Percentiles rank a stretch among this genome's conserved stretches.
These are phyloP conservation scores for Hyposmocoma kahamanoa DNA, from an alignment of 1,140 invertebrate genomes.

Conservation along the genomic window DNA sequence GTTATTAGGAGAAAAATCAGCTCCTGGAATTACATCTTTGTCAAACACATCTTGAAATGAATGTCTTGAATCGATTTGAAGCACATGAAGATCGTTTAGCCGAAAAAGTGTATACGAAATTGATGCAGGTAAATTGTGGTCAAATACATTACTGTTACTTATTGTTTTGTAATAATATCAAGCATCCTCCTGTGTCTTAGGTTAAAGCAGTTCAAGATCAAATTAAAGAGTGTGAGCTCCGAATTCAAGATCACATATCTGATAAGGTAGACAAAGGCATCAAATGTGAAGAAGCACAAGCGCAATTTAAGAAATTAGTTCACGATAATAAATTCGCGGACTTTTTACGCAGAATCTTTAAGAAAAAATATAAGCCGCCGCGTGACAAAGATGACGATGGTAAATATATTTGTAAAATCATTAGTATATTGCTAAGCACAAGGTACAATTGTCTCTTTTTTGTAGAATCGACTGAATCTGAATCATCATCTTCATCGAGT, in stretches of 20 bases:
- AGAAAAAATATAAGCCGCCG: slow-evolving; percentile 81
- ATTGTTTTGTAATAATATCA: background rate
- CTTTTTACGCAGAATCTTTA: slow-evolving; percentile 84
- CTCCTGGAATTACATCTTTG: slow-evolving; percentile 79
- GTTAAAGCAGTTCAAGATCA: slow-evolving; percentile 62
- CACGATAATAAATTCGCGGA: slow-evolving; percentile 83
- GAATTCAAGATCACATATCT: slow-evolving; percentile 75
- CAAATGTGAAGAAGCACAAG: slow-evolving; percentile 73
- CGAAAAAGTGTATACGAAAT: slow-evolving; percentile 75
- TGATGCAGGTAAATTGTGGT: slow-evolving; percentile 67
- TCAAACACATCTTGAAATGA: slow-evolving; percentile 86
- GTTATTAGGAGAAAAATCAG: slow-evolving; percentile 71
- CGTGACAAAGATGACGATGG: slow-evolving; percentile 62
- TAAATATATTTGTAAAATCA: slow-evolving; percentile 14
- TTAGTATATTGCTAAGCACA: background rate
- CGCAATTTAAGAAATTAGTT: slow-evolving; percentile 75
- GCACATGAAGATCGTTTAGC: slow-evolving; percentile 79
- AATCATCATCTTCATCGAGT: slow-evolving; percentile 73
- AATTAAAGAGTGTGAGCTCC: slow-evolving; percentile 71
- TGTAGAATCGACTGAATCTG: slow-evolving; percentile 52
- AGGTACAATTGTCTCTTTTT: background rate
- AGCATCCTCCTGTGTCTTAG: slow-evolving; percentile 16
- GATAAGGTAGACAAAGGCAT: slow-evolving; percentile 75
- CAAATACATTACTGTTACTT: background rate
- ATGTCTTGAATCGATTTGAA: slow-evolving; percentile 85